A percentile compares a stretch with the other conserved stretches of the same genome.
Evolutionary conservation across 2,797 vertebrate genomes (phyloP).

Genomic region (Perodicticus potto): DNA sequence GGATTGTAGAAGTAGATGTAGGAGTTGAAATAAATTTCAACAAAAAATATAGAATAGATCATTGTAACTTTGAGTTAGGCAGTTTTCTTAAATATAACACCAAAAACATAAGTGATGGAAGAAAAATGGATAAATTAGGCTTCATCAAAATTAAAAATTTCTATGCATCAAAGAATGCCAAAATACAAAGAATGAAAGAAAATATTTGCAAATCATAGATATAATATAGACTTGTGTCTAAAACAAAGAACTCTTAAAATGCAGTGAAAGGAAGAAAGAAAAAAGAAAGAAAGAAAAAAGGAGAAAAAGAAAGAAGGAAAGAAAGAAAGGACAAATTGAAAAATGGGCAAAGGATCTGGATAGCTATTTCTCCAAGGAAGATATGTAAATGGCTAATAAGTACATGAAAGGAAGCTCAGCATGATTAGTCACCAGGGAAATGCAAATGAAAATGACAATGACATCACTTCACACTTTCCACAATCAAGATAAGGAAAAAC

Average conservation of each 20-base stretch:
- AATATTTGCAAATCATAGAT: not conserved
- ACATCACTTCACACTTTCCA: not conserved
- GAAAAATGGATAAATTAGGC: not conserved
- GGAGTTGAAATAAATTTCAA: not conserved
- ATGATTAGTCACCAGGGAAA: not conserved
- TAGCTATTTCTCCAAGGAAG: not conserved
- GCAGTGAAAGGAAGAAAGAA: not conserved
- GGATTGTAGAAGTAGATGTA: not conserved
- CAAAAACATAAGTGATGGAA: not conserved
- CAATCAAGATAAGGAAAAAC: not conserved
- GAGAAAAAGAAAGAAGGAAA: too few species aligned
- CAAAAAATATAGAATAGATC: not conserved
- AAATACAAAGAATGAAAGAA: not conserved
- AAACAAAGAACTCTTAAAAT: not conserved
- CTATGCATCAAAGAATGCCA: not conserved
- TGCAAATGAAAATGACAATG: not conserved
- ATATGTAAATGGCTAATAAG: not conserved
- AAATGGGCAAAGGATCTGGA: not conserved
- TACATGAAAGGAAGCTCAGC: not conserved
- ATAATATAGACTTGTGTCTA: not conserved
- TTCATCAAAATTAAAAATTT: not conserved
- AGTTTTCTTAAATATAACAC: not conserved
- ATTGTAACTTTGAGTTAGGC: not conserved
- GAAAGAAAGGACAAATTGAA: not conserved
- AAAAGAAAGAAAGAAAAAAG: too few species aligned